Percentiles rank a stretch among this genome's conserved stretches.
These are phyloP conservation scores for Invenusta paracnida DNA, from an alignment of 2,888 invertebrate genomes.

Conservation along the genomic window DNA sequence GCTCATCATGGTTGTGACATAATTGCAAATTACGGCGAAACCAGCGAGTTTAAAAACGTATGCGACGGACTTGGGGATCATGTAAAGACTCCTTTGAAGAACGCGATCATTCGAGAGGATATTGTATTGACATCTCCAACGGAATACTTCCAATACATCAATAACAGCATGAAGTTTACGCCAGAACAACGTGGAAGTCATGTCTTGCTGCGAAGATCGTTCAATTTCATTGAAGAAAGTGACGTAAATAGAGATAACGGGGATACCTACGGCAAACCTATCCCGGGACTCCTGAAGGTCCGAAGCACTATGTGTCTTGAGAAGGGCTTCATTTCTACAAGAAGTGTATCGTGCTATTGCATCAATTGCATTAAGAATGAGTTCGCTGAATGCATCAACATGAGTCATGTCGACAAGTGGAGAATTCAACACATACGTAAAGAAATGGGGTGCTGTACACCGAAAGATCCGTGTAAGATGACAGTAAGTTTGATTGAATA, in stretches of 20 bases:
- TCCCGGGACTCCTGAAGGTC: background rate
- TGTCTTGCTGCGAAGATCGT: background rate
- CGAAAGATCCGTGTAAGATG: background rate
- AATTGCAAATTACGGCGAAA: background rate
- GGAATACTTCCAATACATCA: background rate
- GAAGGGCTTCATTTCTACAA: background rate
- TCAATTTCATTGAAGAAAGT: background rate
- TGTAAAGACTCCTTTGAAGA: slow-evolving; percentile 5
- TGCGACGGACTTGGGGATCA: slow-evolving; percentile 10
- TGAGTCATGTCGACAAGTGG: background rate
- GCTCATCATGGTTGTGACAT: background rate
- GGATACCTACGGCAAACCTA: slow-evolving; percentile 7
- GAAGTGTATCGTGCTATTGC: slow-evolving; percentile 16
- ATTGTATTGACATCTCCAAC: background rate
- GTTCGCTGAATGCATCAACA: background rate
- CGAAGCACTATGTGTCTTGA: background rate
- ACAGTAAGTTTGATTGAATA: background rate
- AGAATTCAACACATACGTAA: background rate
- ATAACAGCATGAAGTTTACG: background rate
- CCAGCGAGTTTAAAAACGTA: slow-evolving; percentile 6
- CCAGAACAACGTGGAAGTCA: background rate
- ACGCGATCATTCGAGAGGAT: slow-evolving; percentile 5
- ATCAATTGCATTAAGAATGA: background rate
- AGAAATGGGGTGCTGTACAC: background rate
- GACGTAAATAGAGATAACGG: background rate